Evolutionary conservation across 2,888 invertebrate genomes (phyloP), one percentile per base, ranked within the genome.

Genomic region (Lasius platythorax): DNA sequence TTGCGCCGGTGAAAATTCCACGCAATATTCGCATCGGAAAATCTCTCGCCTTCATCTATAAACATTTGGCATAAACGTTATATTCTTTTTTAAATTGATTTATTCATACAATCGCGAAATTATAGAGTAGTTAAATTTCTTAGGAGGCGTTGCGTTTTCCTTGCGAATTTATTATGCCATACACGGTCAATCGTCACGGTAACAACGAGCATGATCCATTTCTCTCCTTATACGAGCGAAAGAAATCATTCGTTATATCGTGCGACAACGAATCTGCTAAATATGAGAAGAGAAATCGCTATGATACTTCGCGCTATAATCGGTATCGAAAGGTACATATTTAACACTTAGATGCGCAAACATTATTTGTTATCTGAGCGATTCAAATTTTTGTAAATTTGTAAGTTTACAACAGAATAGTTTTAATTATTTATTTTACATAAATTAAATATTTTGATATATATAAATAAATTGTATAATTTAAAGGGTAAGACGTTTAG

Each of bases 161-260:
- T 23, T 46, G 46, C 15, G 33, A 72, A 12, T 61, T 72, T 12
- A 28, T 72, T 63, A 61, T 12, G 2, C 73, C 73, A 23, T 37
- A 37, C 23, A 72, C 23, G 72, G 58, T 2, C 30, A 40, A 46
- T 72, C 12, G 61, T 81, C 61, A 46, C 73, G 72, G 18, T 72
- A 72, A 72, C 37, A 46, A 61, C 23, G 61, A 37, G 72, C 61
- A 23, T 43, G 58, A 79, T 79, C 33, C 72, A 72, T 79, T 79
- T 81, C 79, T 81, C 73, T 12, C 72, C 79, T 61, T 81, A 46
- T 61, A 79, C 12, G 43, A 78, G 67, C 15, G 58, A 56, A n/a
- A 18, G 40, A 58, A 43, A 33, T 4, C 3, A 18, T 53, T 15
- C 18, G 18, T 46, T 61, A 61, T 46, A 37, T 43, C 15, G 33